Conservation (phyloP, 2,113 vertebrate species). For the Archilochus colubris region DNA sequence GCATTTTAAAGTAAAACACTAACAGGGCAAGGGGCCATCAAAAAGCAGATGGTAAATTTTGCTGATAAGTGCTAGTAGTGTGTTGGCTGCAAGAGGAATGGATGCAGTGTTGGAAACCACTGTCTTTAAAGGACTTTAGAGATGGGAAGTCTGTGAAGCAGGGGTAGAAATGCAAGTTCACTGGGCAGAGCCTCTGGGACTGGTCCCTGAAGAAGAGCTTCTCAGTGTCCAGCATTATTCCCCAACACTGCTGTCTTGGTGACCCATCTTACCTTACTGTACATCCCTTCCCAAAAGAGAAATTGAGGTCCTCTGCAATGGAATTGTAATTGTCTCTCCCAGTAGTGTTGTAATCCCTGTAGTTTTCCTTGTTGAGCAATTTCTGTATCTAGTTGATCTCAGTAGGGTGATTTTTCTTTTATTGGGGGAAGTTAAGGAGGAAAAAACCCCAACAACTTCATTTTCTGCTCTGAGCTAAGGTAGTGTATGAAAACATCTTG, state of each 20-base stretch:
- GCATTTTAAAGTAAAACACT: not conserved
- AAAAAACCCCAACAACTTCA: accelerated
- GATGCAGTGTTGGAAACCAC: not conserved
- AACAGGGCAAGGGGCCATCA: not conserved
- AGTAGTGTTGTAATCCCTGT: not conserved
- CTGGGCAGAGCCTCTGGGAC: not conserved
- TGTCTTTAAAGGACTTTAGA: not conserved
- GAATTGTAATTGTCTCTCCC: not conserved
- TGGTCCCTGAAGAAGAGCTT: not conserved
- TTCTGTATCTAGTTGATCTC: not conserved
- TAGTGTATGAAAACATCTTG: not conserved
- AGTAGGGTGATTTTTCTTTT: not conserved
- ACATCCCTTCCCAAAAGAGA: not conserved
- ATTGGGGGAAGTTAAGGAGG: not conserved
- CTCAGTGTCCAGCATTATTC: not conserved
- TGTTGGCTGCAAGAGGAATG: not conserved
- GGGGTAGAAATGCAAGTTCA: not conserved
- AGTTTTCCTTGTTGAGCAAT: not conserved
- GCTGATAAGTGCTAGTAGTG: not conserved
- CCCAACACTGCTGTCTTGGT: not conserved
- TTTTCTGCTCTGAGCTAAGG: not conserved
- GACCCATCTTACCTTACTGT: not conserved
- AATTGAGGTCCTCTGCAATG: not conserved
- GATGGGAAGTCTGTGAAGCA: not conserved
- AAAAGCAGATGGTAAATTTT: not conserved